Percentiles rank a stretch among this genome's conserved stretches.
Evolutionary conservation across 2,113 vertebrate genomes (phyloP).

Genomic region (Serinus canaria): DNA sequence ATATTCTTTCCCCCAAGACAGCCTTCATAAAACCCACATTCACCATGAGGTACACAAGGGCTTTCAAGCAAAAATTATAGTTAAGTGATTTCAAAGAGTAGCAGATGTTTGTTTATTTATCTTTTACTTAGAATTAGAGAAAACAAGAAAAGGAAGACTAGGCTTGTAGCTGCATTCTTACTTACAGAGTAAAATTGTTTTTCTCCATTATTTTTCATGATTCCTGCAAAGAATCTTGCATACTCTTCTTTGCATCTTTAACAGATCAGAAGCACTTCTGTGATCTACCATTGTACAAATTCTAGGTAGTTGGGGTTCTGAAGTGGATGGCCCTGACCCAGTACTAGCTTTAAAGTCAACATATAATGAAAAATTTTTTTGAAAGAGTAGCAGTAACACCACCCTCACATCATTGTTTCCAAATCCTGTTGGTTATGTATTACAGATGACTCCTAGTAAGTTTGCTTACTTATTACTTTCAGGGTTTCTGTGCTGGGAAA

Average conservation of each 20-base stretch:
- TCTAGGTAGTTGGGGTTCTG: neutral
- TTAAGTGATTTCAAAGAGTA: neutral
- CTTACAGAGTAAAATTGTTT: neutral
- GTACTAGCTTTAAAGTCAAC: neutral
- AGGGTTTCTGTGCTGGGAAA: conserved; percentile 53
- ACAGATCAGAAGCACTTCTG: neutral
- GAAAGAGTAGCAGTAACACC: neutral
- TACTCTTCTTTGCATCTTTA: neutral
- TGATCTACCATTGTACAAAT: neutral
- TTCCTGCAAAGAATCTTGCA: neutral
- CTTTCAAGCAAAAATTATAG: neutral
- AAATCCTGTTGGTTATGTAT: conserved; percentile 1
- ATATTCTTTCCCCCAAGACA: neutral
- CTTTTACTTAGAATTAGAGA: neutral
- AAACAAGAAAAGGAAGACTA: neutral
- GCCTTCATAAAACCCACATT: neutral
- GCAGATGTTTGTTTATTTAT: neutral
- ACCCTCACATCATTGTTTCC: conserved; percentile 18
- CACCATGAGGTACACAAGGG: neutral
- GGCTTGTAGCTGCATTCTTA: neutral
- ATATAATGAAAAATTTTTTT: neutral
- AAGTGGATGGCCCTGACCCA: neutral
- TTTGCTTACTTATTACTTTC: conserved; percentile 46
- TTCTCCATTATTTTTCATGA: neutral
- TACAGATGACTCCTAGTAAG: conserved; percentile 6